Evolutionary conservation across 2,888 invertebrate species (phyloP).

Genomic region (Cataglyphis rosenhaueri): DNA sequence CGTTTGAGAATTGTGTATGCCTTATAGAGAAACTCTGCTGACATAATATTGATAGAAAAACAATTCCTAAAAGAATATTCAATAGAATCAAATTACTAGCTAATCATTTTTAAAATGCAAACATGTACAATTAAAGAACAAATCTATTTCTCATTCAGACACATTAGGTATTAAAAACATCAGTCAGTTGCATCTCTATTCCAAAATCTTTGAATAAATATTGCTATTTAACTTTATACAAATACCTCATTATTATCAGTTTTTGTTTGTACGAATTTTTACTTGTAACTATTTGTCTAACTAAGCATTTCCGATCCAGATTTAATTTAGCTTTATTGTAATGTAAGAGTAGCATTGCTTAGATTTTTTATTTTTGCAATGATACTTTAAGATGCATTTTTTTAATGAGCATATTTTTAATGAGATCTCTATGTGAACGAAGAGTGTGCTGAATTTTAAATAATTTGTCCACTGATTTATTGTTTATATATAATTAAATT

Average conservation of each 20-base stretch:
- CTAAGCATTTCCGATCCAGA: slow-evolving; percentile 23
- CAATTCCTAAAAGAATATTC: not conserved
- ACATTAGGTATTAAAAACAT: slow-evolving; percentile 23
- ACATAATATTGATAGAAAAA: slow-evolving; percentile 4
- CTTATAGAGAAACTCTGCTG: slow-evolving; percentile 10
- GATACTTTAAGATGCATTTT: slow-evolving; percentile 35
- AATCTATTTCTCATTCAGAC: not conserved
- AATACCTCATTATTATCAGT: not conserved
- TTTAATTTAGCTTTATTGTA: slow-evolving; percentile 31
- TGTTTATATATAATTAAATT: slow-evolving; percentile 21
- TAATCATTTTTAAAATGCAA: slow-evolving; percentile 13
- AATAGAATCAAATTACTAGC: slow-evolving; percentile 31
- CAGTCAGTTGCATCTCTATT: slow-evolving; percentile 24
- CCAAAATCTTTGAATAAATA: not conserved
- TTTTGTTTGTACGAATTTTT: slow-evolving; percentile 22
- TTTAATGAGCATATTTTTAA: slow-evolving; percentile 47
- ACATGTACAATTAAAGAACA: not conserved
- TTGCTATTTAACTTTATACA: not conserved
- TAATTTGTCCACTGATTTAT: slow-evolving; percentile 4
- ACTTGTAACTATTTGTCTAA: slow-evolving; percentile 6
- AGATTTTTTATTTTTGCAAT: slow-evolving; percentile 57
- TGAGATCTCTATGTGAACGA: slow-evolving; percentile 1
- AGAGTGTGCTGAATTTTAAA: not conserved
- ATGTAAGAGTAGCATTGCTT: slow-evolving; percentile 41
- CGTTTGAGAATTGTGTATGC: slow-evolving; percentile 68